phyloP scores from a whole-genome alignment of 2,113 vertebrate species.

The Crotalus viridis region DNA sequence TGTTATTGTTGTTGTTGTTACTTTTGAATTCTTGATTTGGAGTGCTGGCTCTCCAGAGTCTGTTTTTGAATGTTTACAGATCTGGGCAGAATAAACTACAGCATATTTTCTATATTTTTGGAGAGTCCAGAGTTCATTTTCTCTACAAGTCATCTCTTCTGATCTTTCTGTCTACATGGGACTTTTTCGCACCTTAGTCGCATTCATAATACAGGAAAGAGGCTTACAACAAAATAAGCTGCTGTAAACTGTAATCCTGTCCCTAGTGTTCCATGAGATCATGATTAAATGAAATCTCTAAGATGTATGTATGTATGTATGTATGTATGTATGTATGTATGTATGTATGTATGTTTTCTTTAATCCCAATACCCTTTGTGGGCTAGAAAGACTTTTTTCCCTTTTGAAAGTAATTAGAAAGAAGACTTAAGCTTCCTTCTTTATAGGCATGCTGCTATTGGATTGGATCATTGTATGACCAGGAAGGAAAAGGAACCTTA shows the following conservation, averaged over 20 bases:
- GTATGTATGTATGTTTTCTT: background rate
- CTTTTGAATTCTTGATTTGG: background rate
- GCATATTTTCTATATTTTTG: background rate
- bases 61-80: background rate
- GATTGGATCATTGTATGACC: background rate
- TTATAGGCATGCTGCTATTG: background rate
- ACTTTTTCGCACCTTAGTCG: background rate
- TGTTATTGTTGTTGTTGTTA: background rate
- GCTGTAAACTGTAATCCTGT: constrained; percentile 7
- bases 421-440: background rate
- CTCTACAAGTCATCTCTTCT: background rate
- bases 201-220: accelerated
- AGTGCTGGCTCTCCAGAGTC: background rate
- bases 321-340: no score
- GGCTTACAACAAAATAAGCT: background rate
- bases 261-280: background rate
- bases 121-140: background rate
- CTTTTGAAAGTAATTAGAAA: background rate
- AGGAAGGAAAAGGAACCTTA: background rate
- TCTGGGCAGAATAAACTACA: background rate
- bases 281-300: background rate
- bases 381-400: background rate
- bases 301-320: background rate
- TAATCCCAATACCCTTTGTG: background rate
- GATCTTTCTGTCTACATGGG: background rate